Conservation (phyloP, 1,140 invertebrate species). For the Zaprionus camerounensis region DNA sequence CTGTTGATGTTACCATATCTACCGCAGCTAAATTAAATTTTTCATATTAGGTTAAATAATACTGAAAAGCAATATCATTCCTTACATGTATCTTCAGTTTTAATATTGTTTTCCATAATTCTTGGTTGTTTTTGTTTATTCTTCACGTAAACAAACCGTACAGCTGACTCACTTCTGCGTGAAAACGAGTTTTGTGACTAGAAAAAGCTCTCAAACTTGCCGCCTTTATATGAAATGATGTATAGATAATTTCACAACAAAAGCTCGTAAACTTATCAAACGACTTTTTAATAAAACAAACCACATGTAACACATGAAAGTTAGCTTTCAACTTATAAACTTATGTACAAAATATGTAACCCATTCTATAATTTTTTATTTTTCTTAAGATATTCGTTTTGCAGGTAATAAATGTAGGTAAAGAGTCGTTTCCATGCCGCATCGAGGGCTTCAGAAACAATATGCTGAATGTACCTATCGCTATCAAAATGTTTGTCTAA, state of each 20-base stretch:
- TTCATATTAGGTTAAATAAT: background rate
- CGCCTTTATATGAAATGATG: background rate
- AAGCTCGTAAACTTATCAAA: background rate
- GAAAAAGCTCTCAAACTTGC: background rate
- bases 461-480: slow-evolving; percentile 21
- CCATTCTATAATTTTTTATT: background rate
- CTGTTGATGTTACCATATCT: background rate
- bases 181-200: background rate
- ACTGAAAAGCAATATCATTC: background rate
- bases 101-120: background rate
- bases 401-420: slow-evolving; percentile 10
- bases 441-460: slow-evolving; percentile 1
- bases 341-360: background rate
- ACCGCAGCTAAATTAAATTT: background rate
- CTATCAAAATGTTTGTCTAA: background rate
- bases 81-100: background rate
- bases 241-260: background rate
- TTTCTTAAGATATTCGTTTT: slow-evolving; percentile 16
- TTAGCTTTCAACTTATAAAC: background rate
- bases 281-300: background rate
- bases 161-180: background rate
- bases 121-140: background rate
- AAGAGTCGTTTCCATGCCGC: background rate
- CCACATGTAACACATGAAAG: too few relatives aligned
- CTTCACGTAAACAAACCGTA: background rate